phyloP scores from a whole-genome alignment of 2,888 invertebrate genomes.

The Stenichneumon culpator region DNA sequence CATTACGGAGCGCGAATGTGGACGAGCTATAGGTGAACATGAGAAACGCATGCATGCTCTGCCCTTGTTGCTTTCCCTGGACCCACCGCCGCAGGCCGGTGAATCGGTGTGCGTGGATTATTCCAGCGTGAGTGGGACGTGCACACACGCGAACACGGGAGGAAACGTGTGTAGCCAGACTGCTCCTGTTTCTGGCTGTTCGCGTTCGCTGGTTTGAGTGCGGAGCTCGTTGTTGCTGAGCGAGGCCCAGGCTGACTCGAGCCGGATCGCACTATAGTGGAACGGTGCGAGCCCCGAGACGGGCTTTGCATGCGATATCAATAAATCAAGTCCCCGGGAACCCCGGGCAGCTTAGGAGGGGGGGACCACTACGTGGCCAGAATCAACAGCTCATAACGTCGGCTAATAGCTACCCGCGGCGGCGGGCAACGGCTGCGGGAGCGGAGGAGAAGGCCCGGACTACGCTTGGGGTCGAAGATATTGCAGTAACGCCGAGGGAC shows the following conservation, averaged over 20 bases:
- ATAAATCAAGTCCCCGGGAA: conserved; percentile 84
- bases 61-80: conserved; percentile 13
- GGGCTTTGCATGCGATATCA: conserved; percentile 86
- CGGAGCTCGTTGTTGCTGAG: conserved; percentile 33
- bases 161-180: not conserved
- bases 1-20: conserved; percentile 5
- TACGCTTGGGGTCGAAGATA: conserved; percentile 81
- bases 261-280: conserved; percentile 41
- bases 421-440: conserved; percentile 48
- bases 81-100: not conserved
- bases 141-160: not conserved
- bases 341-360: conserved; percentile 82
- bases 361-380: conserved; percentile 84
- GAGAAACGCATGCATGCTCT: conserved; percentile 20
- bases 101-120: conserved; percentile 13
- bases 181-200: conserved; percentile 10
- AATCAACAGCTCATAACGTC: conserved; percentile 85
- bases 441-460: conserved; percentile 15
- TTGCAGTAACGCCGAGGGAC: conserved; percentile 83
- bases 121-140: not conserved
- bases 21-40: conserved; percentile 15
- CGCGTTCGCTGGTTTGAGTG: not conserved
- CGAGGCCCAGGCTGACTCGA: conserved; percentile 16
- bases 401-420: conserved; percentile 84
- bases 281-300: conserved; percentile 78